These are phyloP conservation scores for Listrodromus nycthemerus DNA, from an alignment of 2,888 invertebrate genomes.

Conservation along the genomic window DNA sequence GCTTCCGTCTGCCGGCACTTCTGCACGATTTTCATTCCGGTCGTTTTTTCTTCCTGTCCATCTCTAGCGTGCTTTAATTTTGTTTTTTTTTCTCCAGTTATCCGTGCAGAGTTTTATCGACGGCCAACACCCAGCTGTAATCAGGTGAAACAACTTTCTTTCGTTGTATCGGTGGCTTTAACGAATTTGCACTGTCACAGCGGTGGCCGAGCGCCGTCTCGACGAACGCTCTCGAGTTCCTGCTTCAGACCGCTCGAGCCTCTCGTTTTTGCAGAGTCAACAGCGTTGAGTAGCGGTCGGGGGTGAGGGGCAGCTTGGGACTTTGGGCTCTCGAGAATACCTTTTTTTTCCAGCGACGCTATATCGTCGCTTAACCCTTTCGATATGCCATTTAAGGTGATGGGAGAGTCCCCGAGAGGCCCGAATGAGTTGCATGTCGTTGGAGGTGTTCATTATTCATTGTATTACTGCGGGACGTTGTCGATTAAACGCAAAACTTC, in stretches of 20 bases:
- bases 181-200: not conserved
- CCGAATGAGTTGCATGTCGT: not conserved
- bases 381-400: not conserved
- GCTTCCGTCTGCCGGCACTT: slow-evolving; percentile 41
- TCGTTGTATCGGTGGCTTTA: not conserved
- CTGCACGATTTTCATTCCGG: slow-evolving; percentile 24
- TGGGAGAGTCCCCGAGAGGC: not conserved
- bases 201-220: not conserved
- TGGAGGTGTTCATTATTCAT: not conserved
- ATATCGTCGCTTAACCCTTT: slow-evolving; percentile 7
- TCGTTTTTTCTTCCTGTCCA: slow-evolving; percentile 9
- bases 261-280: slow-evolving; percentile 17
- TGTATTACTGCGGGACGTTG: too few relatives aligned
- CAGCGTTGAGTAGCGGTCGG: not conserved
- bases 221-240: slow-evolving; percentile 9
- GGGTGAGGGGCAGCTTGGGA: not conserved
- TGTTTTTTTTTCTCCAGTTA: not conserved
- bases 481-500: too few relatives aligned
- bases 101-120: slow-evolving; percentile 29
- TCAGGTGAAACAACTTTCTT: slow-evolving; percentile 3
- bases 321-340: not conserved
- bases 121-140: slow-evolving; percentile 5
- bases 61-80: not conserved
- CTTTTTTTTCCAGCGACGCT: not conserved
- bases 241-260: slow-evolving; percentile 10